Percentiles rank a stretch among this genome's conserved stretches.
Conservation (phyloP, 1,140 invertebrate species). For the Myzus persicae region DNA sequence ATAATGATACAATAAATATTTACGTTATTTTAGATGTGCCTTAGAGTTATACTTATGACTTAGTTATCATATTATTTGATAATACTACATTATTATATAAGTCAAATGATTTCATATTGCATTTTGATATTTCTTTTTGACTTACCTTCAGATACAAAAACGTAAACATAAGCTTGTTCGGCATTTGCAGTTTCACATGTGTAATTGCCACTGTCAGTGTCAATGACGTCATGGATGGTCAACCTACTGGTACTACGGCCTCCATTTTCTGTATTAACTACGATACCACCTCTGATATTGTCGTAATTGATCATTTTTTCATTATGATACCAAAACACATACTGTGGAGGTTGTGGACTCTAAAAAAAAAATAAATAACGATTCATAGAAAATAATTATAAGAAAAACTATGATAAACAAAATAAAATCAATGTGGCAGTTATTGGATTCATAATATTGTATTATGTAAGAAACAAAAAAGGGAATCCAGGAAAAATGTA, state of each 20-base stretch:
- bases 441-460: no score
- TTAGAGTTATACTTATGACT: background rate
- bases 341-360: constrained; percentile 88
- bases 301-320: constrained; percentile 93
- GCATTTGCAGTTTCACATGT: constrained; percentile 90
- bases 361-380: no score
- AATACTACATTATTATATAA: background rate
- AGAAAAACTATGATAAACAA: no score
- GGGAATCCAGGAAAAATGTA: no score
- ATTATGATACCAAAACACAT: constrained; percentile 93
- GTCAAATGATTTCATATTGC: no score
- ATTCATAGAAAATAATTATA: background rate
- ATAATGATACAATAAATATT: background rate
- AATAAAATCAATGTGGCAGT: background rate
- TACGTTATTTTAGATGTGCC: background rate
- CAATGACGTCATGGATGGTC: constrained; percentile 82
- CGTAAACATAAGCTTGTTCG: constrained; percentile 85
- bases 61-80: background rate
- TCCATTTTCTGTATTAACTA: constrained; percentile 85
- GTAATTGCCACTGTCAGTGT: constrained; percentile 89
- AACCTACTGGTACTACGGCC: constrained; percentile 82
- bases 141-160: constrained; percentile 88
- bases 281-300: constrained; percentile 81
- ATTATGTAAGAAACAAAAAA: no score
- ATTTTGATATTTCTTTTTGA: background rate